These are phyloP conservation scores for Horisme vitalbata DNA, from an alignment of 2,888 invertebrate genomes.

Conservation along the genomic window DNA sequence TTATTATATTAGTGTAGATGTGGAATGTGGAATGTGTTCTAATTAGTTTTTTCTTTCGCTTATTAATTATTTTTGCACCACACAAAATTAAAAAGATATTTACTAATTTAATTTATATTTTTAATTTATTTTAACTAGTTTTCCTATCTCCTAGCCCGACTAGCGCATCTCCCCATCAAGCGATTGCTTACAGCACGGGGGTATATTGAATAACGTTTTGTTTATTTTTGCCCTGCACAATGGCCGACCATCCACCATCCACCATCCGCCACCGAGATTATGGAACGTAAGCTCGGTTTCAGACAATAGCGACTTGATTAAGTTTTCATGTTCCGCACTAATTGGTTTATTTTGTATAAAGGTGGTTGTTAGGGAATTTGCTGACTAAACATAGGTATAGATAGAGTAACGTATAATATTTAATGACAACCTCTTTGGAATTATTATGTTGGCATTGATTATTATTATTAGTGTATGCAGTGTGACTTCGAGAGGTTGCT, in stretches of 20 bases:
- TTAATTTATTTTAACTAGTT: neutral
- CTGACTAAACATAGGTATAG: neutral
- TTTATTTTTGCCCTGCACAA: conserved; percentile 69
- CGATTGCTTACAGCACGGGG: conserved; percentile 72
- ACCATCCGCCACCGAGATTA: conserved; percentile 30
- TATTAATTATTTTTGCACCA: too few relatives aligned
- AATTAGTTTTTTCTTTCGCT: too few relatives aligned
- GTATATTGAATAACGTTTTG: conserved; percentile 77
- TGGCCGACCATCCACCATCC: conserved; percentile 28
- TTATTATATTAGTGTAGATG: too few relatives aligned
- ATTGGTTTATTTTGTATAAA: conserved; percentile 33
- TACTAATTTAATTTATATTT: too few relatives aligned
- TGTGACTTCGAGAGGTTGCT: too few relatives aligned
- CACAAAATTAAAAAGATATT: too few relatives aligned
- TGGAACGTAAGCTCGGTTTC: conserved; percentile 24
- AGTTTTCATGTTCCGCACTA: conserved; percentile 31
- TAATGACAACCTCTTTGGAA: too few relatives aligned
- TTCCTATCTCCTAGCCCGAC: conserved; percentile 43
- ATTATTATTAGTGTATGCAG: too few relatives aligned
- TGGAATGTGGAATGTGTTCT: too few relatives aligned
- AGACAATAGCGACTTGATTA: conserved; percentile 34
- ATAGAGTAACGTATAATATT: neutral
- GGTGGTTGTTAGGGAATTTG: conserved; percentile 13
- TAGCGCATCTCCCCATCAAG: conserved; percentile 52
- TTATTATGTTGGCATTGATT: too few relatives aligned